These are phyloP conservation scores for Prietella phreatophila DNA, from an alignment of 2,113 vertebrate species.

Conservation along the genomic window DNA sequence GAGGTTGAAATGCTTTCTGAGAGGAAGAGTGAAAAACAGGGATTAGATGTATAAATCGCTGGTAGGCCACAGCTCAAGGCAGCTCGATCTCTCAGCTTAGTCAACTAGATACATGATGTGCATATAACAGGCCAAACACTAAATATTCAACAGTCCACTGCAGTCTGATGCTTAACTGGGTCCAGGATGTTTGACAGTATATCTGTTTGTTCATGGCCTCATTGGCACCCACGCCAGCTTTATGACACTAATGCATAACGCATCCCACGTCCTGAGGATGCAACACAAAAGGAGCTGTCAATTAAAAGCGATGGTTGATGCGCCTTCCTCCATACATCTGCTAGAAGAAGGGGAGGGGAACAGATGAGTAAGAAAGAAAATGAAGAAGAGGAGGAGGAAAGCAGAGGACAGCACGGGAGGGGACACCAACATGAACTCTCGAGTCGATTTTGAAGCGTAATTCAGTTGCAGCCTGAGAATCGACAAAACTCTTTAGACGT, in stretches of 20 bases:
- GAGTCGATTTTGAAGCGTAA: neutral
- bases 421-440: neutral
- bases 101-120: neutral
- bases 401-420: neutral
- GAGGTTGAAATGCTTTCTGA: neutral
- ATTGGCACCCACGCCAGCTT: constrained; percentile 16
- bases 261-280: neutral
- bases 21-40: neutral
- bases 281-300: constrained; percentile 6
- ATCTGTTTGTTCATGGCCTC: neutral
- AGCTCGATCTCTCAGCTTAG: neutral
- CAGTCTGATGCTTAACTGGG: neutral
- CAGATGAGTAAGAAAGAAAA: neutral
- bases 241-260: constrained; percentile 14
- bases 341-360: neutral
- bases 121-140: neutral
- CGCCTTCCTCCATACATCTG: constrained; percentile 1
- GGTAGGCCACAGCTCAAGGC: neutral
- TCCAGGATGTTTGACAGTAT: constrained; percentile 4
- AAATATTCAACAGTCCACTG: neutral
- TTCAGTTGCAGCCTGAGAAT: neutral
- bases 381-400: neutral
- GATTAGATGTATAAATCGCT: neutral
- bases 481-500: neutral
- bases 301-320: constrained; percentile 19